Evolutionary conservation across 2,797 vertebrate species (phyloP), one percentile per base, ranked within the genome.

Genomic region (Enteromius treurensis): DNA sequence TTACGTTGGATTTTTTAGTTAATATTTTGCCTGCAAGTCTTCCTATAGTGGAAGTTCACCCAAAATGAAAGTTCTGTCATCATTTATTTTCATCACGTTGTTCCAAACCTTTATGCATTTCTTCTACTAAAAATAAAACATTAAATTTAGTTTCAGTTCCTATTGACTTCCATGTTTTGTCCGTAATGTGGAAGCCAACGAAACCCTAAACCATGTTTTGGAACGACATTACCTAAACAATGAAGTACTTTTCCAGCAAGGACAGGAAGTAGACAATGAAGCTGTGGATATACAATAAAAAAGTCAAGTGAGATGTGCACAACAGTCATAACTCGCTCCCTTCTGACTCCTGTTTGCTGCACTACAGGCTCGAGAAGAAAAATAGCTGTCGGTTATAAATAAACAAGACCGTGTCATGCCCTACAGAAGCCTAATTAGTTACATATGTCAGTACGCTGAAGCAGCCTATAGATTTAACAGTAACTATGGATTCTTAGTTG

Each of bases 401-500:
- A 73, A 60, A 77, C 74, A 78, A 81, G 69, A 81, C 47, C 62
- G 76, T 80, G 82, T 87, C 76, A 76, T 80, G 86, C 76, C 77
- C 83, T 62, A 53, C 79, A 80, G 82, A 81, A 62, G 77, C 49
- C 82, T 87, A 87, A 88, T 88, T 84, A 87, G 85, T 87, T 87
- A 83, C 55, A 55, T 40, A 84, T 86, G 81, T 75, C 85, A 40
- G 70, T 77, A 77, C 68, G 74, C 79, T 86, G 80, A 82, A 88
- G 85, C 68, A 73, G 84, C 67, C 71, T 87, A 88, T 88, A 80
- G 88, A 88, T 88, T 88, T 84, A 82, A 80, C 88, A 87, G 84
- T 86, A 87, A 86, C 79, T 83, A 87, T 88, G 62, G 88, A 86
- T 88, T 82, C 67, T 62, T 84, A 78, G 84, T 77, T 88, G 88